Conservation (phyloP, 2,113 vertebrate genomes). For the Anthoscopus minutus region DNA sequence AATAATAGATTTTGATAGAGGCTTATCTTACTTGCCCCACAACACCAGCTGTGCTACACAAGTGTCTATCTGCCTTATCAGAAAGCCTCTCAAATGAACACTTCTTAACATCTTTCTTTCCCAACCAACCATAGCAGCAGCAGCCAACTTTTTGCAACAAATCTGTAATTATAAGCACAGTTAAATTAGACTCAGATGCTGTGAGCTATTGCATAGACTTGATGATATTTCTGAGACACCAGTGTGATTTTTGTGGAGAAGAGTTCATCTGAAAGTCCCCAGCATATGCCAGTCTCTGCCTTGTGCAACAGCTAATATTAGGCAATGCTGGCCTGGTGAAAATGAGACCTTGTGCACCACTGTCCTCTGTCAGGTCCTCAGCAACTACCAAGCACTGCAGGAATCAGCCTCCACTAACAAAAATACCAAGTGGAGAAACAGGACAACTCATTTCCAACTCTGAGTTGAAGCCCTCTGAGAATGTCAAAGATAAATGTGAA, state of each 20-base stretch:
- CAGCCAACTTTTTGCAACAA: neutral
- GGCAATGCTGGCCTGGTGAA: fast-evolving
- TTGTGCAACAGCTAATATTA: neutral
- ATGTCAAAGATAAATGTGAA: neutral
- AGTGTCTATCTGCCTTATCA: neutral
- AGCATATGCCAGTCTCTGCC: neutral
- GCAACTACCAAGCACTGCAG: neutral
- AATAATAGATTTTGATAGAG: neutral
- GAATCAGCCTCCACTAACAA: neutral
- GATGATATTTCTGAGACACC: neutral
- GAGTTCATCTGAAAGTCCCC: neutral
- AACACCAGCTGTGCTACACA: neutral
- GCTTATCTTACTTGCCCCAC: neutral
- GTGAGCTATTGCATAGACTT: neutral
- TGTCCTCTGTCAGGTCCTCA: neutral
- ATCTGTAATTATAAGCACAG: neutral
- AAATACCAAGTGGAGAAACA: neutral
- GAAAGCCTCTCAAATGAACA: neutral
- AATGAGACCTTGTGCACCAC: neutral
- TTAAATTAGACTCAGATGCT: constrained; percentile 13
- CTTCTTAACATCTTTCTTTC: neutral
- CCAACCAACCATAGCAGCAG: neutral
- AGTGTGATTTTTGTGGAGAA: neutral
- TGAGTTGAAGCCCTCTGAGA: neutral
- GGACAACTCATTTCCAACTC: neutral